A percentile compares a stretch with the other conserved stretches of the same genome.
Evolutionary conservation across 2,113 vertebrate genomes (phyloP).

Genomic region (Aptenodytes forsteri): DNA sequence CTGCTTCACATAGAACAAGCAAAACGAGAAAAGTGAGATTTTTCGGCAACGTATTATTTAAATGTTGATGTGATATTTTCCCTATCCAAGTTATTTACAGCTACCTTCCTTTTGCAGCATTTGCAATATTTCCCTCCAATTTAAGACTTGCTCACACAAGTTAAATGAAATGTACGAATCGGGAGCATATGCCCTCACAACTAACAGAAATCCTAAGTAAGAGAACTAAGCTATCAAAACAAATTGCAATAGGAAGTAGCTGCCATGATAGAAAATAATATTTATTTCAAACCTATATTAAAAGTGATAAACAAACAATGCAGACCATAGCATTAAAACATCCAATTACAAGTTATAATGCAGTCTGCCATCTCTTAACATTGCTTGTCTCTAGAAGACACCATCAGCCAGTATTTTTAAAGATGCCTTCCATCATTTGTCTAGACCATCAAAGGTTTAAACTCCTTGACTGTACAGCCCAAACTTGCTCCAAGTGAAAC

Average conservation of each 20-base stretch:
- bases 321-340: background rate
- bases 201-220: background rate
- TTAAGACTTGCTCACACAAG: background rate
- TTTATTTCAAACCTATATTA: background rate
- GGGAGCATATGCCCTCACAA: background rate
- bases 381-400: background rate
- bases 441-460: background rate
- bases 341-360: background rate
- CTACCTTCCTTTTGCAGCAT: background rate
- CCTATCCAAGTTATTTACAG: background rate
- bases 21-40: background rate
- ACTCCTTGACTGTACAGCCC: background rate
- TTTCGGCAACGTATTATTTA: background rate
- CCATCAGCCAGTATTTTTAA: background rate
- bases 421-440: background rate
- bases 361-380: background rate
- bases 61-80: background rate
- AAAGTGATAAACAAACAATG: background rate
- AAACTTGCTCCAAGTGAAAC: background rate
- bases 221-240: background rate
- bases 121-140: background rate
- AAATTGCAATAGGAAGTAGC: background rate
- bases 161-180: background rate
- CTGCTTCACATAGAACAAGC: slow-evolving; percentile 60
- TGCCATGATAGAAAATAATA: background rate